Evolutionary conservation across 2,113 vertebrate genomes (phyloP).

Genomic region (Ameiurus melas): DNA sequence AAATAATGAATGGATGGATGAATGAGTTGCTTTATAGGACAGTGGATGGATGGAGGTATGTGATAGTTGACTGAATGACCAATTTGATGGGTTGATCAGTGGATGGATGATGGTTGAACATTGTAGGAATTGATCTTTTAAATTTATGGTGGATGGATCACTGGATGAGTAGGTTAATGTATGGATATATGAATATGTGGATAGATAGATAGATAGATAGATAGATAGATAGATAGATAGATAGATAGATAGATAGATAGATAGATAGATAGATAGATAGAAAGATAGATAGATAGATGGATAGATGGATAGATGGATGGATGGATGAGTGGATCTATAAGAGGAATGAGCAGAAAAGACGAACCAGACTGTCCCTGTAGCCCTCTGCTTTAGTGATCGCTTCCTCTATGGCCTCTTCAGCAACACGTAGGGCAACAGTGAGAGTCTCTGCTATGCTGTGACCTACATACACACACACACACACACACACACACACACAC

Average conservation of each 20-base stretch:
- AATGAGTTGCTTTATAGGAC: not conserved
- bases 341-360: constrained; percentile 15
- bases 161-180: not conserved
- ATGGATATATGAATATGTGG: not conserved
- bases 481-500: constrained; percentile 37
- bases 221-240: too few species aligned
- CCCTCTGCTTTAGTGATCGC: constrained; percentile 93
- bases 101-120: not conserved
- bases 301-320: not conserved
- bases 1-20: not conserved
- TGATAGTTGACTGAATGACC: not conserved
- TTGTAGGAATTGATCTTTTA: not conserved
- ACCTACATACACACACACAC: constrained; percentile 66
- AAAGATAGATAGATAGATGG: too few species aligned
- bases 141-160: not conserved
- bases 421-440: constrained; percentile 91
- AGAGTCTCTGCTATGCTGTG: constrained; percentile 95
- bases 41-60: not conserved
- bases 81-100: not conserved
- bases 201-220: not conserved
- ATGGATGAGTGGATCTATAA: not conserved
- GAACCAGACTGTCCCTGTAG: constrained; percentile 91
- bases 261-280: not conserved
- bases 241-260: not conserved
- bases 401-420: constrained; percentile 96